Conservation (phyloP, 2,113 vertebrate genomes). For the Geococcyx californianus region DNA sequence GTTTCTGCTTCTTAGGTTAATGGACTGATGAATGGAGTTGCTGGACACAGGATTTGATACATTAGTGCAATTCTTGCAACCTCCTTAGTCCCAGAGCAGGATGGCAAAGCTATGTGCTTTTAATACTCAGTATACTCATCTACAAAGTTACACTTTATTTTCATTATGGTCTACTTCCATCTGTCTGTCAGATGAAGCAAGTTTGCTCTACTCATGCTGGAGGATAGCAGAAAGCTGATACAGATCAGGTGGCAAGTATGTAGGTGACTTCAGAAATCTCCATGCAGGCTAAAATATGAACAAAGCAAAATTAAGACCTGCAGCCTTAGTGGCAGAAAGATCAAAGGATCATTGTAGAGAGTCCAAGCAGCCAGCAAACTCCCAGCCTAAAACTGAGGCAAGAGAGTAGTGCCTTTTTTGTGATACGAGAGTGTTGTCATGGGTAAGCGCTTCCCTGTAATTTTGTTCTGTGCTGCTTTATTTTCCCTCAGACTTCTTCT, state of each 20-base stretch:
- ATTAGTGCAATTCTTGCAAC: neutral
- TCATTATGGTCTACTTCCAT: neutral
- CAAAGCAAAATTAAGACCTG: neutral
- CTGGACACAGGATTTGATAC: neutral
- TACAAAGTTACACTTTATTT: neutral
- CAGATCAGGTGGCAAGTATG: neutral
- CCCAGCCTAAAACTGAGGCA: neutral
- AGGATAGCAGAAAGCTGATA: neutral
- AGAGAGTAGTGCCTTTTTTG: neutral
- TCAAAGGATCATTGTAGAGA: neutral
- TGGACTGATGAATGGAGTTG: neutral
- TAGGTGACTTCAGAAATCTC: neutral
- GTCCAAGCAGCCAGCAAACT: neutral
- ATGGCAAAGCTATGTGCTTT: neutral
- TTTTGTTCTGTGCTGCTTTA: neutral
- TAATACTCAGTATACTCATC: neutral
- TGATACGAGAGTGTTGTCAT: accelerated
- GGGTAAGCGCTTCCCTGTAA: neutral
- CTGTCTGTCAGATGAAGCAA: neutral
- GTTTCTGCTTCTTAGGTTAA: neutral
- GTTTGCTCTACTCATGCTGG: neutral
- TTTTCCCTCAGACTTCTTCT: neutral
- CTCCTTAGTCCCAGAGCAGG: neutral
- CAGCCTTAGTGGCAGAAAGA: neutral
- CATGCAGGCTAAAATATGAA: neutral